A percentile compares a stretch with the other conserved stretches of the same genome.
phyloP scores from a whole-genome alignment of 2,888 invertebrate genomes.

The Calameuta pallipes region DNA sequence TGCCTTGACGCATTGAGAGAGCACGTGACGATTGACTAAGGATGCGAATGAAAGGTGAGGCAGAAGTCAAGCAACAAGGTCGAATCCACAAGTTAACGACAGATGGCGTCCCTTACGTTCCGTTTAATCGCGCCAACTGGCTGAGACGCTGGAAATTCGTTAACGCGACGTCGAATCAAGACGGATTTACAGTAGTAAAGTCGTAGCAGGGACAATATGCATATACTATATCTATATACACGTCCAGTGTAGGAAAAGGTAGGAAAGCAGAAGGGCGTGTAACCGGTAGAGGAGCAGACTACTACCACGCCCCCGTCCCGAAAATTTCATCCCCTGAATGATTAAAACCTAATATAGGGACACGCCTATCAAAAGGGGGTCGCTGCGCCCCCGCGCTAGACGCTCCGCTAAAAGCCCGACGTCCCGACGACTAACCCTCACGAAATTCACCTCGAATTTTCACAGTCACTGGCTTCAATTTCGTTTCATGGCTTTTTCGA shows the following conservation, averaged over 20 bases:
- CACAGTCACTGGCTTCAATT: constrained; percentile 58
- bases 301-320: constrained; percentile 64
- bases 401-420: constrained; percentile 26
- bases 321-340: constrained; percentile 64
- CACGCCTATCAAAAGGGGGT: constrained; percentile 55
- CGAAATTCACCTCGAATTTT: constrained; percentile 49
- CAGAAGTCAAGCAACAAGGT: no score
- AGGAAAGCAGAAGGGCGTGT: constrained; percentile 59
- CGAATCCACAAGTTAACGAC: no score
- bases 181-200: no score
- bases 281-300: constrained; percentile 63
- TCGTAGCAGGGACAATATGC: no score
- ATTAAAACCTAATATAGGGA: constrained; percentile 66
- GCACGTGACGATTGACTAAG: no score
- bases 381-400: constrained; percentile 22
- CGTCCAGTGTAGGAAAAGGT: constrained; percentile 29
- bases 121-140: no score
- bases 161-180: no score
- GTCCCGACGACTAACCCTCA: constrained; percentile 30
- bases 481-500: constrained; percentile 33
- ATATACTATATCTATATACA: no score
- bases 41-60: no score
- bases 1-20: no score
- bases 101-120: no score
- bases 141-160: no score